phyloP scores from a whole-genome alignment of 2,888 invertebrate species.

The Lathronympha strigana region DNA sequence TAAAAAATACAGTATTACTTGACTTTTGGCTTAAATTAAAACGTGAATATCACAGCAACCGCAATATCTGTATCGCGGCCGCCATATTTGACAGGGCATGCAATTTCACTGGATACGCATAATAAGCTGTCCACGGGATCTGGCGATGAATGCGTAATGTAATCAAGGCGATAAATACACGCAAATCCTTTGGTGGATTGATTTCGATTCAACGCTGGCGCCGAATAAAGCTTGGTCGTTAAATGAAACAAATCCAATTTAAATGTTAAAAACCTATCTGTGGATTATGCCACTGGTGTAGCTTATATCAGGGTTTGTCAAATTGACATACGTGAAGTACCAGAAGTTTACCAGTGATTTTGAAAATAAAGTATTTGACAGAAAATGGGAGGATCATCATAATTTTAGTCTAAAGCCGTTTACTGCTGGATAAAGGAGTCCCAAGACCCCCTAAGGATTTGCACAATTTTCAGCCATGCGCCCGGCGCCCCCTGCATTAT shows the following conservation, averaged over 20 bases:
- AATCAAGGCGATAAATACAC: constrained; percentile 64
- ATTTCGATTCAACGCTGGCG: constrained; percentile 12
- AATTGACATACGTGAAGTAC: no score
- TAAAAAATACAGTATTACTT: constrained; percentile 55
- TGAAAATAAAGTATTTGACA: no score
- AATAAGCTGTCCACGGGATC: constrained; percentile 73
- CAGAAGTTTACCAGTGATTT: no score
- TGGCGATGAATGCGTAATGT: constrained; percentile 78
- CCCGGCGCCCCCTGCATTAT: no score
- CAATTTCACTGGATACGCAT: constrained; percentile 53
- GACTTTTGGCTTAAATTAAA: constrained; percentile 62
- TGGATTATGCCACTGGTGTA: no score
- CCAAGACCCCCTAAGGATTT: no score
- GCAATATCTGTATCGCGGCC: constrained; percentile 50
- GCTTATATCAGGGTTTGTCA: no score
- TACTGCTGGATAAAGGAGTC: no score
- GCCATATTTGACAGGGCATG: constrained; percentile 45
- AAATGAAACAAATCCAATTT: background rate
- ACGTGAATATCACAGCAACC: constrained; percentile 56
- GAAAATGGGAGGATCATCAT: no score
- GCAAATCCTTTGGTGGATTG: constrained; percentile 36
- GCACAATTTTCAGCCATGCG: no score
- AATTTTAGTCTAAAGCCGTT: no score
- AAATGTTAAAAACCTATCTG: no score
- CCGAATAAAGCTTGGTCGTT: background rate